Percentiles rank a stretch among this genome's conserved stretches.
Evolutionary conservation across 30 jellyfish, hydroid and myxozoan species (phyloP).

Genomic region (Clytia hemisphaerica): DNA sequence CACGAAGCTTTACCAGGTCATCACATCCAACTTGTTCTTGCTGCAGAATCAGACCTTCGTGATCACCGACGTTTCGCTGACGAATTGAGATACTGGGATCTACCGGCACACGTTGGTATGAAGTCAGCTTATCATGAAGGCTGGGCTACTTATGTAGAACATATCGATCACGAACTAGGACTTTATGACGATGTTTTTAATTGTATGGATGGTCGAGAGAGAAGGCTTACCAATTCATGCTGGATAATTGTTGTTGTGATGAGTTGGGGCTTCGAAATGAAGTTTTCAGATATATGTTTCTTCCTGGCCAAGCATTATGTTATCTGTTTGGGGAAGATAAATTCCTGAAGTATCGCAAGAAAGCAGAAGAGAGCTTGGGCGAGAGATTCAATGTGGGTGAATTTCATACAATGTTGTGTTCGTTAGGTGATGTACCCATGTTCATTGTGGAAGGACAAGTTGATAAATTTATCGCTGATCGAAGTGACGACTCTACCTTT

Average conservation of each 20-base stretch:
- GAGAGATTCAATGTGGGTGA: constrained; percentile 7
- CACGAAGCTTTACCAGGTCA: constrained; percentile 9
- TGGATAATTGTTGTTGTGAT: neutral
- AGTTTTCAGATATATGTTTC: neutral
- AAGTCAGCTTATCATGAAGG: constrained; percentile 4
- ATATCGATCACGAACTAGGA: neutral
- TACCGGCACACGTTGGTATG: constrained; percentile 6
- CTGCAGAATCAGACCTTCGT: neutral
- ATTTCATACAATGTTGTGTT: neutral
- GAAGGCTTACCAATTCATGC: neutral
- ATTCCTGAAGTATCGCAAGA: neutral
- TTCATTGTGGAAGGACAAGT: neutral
- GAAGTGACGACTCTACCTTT: no score
- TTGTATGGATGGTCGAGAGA: neutral
- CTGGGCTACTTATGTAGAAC: constrained; percentile 7
- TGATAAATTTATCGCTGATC: neutral
- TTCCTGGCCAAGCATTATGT: constrained; percentile 5
- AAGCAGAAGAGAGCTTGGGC: neutral
- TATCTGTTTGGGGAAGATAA: constrained; percentile 7
- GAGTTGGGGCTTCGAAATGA: neutral
- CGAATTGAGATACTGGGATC: neutral
- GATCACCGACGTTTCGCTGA: constrained; percentile 5
- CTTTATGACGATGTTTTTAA: neutral
- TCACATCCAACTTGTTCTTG: constrained; percentile 8
- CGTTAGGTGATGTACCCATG: constrained; percentile 1